Percentiles rank a stretch among this genome's conserved stretches.
phyloP scores from a whole-genome alignment of 2,113 vertebrate genomes.

The Xenopus borealis region DNA sequence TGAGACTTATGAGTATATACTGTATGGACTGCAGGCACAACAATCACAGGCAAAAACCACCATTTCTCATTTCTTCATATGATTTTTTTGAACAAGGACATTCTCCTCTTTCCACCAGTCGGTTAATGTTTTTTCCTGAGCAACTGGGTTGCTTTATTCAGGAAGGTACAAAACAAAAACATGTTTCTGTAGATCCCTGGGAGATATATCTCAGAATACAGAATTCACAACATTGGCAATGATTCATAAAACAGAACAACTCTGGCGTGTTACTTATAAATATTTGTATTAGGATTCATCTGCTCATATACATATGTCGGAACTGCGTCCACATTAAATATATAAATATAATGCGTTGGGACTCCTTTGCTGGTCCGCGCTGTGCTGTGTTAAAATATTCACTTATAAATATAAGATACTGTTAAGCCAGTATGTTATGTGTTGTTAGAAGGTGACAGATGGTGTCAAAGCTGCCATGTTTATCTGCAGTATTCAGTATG shows the following conservation, averaged over 20 bases:
- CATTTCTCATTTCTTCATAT: too few relatives aligned
- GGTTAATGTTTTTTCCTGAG: neutral
- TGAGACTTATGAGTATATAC: too few relatives aligned
- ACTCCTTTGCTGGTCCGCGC: neutral
- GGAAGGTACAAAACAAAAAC: neutral
- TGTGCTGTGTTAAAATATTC: neutral
- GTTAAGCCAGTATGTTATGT: neutral
- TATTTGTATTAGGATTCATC: neutral
- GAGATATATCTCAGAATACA: neutral
- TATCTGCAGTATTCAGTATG: too few relatives aligned
- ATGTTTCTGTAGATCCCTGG: neutral
- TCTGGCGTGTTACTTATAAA: neutral
- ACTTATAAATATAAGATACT: neutral
- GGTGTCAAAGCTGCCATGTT: too few relatives aligned
- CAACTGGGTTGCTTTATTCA: neutral
- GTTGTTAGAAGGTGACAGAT: too few relatives aligned
- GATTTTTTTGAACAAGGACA: too few relatives aligned
- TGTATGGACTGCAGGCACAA: too few relatives aligned
- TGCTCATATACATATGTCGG: neutral
- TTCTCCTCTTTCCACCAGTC: neutral
- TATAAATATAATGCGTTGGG: neutral
- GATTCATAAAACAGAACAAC: slow-evolving; percentile 4
- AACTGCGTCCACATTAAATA: neutral
- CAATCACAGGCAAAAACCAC: too few relatives aligned
- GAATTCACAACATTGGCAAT: neutral